phyloP scores from a whole-genome alignment of 2,888 invertebrate genomes.

The Tenthredo distinguenda region DNA sequence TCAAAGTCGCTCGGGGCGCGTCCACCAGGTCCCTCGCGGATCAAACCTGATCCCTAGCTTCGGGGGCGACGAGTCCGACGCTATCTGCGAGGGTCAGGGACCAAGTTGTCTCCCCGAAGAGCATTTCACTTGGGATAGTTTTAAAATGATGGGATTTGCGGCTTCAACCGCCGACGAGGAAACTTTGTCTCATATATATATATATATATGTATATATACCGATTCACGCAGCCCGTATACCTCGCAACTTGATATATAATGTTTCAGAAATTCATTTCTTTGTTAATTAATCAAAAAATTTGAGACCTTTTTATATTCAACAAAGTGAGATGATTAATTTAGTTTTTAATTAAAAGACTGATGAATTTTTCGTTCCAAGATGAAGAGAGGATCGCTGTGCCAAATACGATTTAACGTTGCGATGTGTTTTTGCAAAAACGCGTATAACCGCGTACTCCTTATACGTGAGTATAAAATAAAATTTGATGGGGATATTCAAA shows the following conservation, averaged over 20 bases:
- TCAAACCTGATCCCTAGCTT: slow-evolving; percentile 69
- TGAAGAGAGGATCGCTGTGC: neutral
- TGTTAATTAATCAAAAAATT: neutral
- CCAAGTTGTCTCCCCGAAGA: slow-evolving; percentile 47
- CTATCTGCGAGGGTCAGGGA: slow-evolving; percentile 69
- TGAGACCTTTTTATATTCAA: neutral
- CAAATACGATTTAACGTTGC: neutral
- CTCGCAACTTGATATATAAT: neutral
- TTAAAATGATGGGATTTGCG: slow-evolving; percentile 65
- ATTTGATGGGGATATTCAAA: neutral
- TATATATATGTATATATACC: neutral
- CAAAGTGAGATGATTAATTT: neutral
- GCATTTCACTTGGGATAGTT: slow-evolving; percentile 63
- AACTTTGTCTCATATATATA: neutral
- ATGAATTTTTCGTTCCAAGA: neutral
- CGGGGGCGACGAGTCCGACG: slow-evolving; percentile 64
- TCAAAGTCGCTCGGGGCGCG: slow-evolving; percentile 55
- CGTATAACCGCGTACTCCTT: neutral
- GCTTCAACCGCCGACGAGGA: slow-evolving; percentile 16
- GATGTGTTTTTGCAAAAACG: neutral
- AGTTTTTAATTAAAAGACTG: neutral
- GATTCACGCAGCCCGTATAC: neutral
- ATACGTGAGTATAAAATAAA: neutral
- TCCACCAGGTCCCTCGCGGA: slow-evolving; percentile 66
- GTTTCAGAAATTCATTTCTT: neutral